Evolutionary conservation across 2,113 vertebrate species (phyloP).

Genomic region (Recurvirostra avosetta): DNA sequence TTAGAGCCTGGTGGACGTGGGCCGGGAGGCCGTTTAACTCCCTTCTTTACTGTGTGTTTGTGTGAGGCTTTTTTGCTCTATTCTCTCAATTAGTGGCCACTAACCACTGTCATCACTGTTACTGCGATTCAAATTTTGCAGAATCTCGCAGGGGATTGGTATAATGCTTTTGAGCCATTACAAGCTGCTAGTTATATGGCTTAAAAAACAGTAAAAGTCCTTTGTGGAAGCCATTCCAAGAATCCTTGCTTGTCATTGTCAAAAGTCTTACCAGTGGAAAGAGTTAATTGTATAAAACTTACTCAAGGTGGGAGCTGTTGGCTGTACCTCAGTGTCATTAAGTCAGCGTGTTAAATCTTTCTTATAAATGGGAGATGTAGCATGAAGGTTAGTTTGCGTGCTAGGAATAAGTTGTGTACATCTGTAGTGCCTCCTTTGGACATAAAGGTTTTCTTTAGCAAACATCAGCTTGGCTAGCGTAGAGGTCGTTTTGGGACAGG

Average conservation of each 20-base stretch:
- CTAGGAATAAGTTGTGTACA: not conserved
- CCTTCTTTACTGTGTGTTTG: not conserved
- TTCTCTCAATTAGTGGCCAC: not conserved
- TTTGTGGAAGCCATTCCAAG: not conserved
- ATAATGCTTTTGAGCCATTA: not conserved
- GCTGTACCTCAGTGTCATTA: not conserved
- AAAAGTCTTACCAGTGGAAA: not conserved
- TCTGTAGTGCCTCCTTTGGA: not conserved
- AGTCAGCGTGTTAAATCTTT: not conserved
- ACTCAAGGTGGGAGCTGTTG: rapidly evolving
- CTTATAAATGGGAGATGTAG: not conserved
- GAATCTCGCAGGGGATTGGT: not conserved
- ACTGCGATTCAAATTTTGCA: not conserved
- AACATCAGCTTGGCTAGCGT: not conserved
- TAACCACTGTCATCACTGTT: not conserved
- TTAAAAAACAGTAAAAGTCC: not conserved
- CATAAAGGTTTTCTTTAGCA: not conserved
- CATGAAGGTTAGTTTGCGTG: not conserved
- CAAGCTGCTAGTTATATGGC: not conserved
- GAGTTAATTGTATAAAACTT: not conserved
- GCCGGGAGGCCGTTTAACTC: not conserved
- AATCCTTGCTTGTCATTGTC: not conserved
- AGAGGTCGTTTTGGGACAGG: not conserved
- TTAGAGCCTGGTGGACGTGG: not conserved
- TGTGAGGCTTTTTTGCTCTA: not conserved